phyloP scores from a whole-genome alignment of 2,113 vertebrate genomes.

The Tachuris rubrigastra region DNA sequence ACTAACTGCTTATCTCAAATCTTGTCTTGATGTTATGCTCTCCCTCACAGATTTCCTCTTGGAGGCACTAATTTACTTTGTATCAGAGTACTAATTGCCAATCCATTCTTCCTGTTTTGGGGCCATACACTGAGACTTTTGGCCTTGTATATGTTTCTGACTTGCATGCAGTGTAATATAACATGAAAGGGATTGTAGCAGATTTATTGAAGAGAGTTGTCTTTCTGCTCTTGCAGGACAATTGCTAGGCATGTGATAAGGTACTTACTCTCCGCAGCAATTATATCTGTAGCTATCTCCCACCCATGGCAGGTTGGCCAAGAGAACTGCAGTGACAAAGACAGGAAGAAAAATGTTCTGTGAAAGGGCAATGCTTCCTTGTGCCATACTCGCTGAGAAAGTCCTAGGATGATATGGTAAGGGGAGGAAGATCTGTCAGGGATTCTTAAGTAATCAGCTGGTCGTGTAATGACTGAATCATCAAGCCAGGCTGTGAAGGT shows the following conservation, averaged over 20 bases:
- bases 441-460: slow-evolving; percentile 64
- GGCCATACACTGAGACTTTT: not conserved
- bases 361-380: slow-evolving; percentile 43
- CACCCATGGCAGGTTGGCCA: not conserved
- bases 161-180: not conserved
- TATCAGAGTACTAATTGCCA: not conserved
- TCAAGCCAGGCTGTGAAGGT: slow-evolving; percentile 34
- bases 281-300: not conserved
- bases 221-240: not conserved
- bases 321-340: not conserved
- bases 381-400: not conserved
- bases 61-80: not conserved
- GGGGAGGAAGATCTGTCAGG: slow-evolving; percentile 41
- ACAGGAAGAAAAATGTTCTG: not conserved
- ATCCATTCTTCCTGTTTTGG: not conserved
- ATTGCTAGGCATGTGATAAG: too few relatives aligned
- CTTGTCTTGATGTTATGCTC: not conserved
- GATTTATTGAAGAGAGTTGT: not conserved
- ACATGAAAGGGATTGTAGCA: not conserved
- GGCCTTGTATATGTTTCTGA: not conserved
- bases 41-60: not conserved
- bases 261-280: not conserved
- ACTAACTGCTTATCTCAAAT: not conserved
- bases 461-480: slow-evolving; percentile 64
- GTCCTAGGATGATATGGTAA: not conserved